Evolutionary conservation across 2,113 vertebrate species (phyloP), one percentile per base, ranked within the genome.

Genomic region (Lepidothrix coronata): DNA sequence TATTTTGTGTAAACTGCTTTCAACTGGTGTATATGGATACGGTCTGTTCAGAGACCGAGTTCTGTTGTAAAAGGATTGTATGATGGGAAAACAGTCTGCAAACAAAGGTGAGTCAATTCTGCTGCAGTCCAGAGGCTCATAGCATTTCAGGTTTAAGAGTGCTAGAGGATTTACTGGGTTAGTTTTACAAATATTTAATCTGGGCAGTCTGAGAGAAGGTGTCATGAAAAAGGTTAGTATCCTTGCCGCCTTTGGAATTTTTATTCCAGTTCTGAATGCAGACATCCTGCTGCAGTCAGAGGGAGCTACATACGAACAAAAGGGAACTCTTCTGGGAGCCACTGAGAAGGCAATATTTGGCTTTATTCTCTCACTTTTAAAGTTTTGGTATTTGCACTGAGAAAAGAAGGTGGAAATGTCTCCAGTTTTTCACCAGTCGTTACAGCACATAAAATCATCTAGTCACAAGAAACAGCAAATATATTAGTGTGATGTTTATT

Each of bases 221-320:
- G 27, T 28, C 0, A 0, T 41, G 20, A 85, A 63, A 78, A 17
- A 37, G 3, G 9, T 3, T 51, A 23, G 8, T 37, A n/a, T 61
- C 9, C 31, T 67, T 73, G 18, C 16, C 49, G 9, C 19, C 22
- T 95, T 71, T 5, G 2, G 11, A 75, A 48, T 79, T 65, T 72
- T 21, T 57, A 57, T 71, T 93, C 28, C 1, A 9, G 25, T 66
- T 92, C 14, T 81, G 43, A 81, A 37, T 21, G n/a, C 31, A 70
- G 48, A 25, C 3, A 6, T n/a, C 7, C 16, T 52, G n/a, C 35
- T 92, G 44, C 8, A 23, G 16, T 73, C 2, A 0, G 20, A 76
- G 25, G 19, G n/a, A 54, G 7, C 12, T 46, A 12, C 6, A 4
- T 27, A 28, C 0, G 4, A 18, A 41, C 6, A 49, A 68, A 82